Percentiles rank a stretch among this genome's conserved stretches.
phyloP scores from a whole-genome alignment of 2,797 vertebrate genomes.

The Syngnathus acus region DNA sequence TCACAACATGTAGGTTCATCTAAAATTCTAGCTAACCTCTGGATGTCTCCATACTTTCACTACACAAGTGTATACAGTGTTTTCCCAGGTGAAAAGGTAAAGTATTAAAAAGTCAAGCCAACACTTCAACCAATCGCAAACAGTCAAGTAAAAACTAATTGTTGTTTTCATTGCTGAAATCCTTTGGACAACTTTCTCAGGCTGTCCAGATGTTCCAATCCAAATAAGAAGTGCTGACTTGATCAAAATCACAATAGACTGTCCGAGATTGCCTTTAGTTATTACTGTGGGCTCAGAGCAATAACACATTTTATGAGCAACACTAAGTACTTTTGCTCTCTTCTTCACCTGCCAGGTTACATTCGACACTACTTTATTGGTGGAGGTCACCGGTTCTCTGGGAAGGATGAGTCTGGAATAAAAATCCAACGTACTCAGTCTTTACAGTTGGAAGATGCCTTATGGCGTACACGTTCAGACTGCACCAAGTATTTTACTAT shows the following conservation, averaged over 20 bases:
- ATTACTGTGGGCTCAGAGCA: background rate
- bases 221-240: background rate
- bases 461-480: no score
- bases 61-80: background rate
- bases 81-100: background rate
- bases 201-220: background rate
- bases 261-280: background rate
- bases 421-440: background rate
- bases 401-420: background rate
- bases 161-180: background rate
- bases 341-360: conserved; percentile 4
- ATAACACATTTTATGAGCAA: conserved; percentile 2
- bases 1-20: background rate
- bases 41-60: background rate
- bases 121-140: background rate
- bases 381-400: background rate
- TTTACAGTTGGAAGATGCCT: no score
- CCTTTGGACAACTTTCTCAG: background rate
- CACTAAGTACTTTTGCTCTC: background rate
- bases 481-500: no score
- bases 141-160: conserved; percentile 1
- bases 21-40: background rate
- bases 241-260: background rate
- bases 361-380: background rate
- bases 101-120: background rate